Percentiles rank a stretch among this genome's conserved stretches.
phyloP scores from a whole-genome alignment of 2,888 invertebrate genomes.

The Drosophila paranaensis region DNA sequence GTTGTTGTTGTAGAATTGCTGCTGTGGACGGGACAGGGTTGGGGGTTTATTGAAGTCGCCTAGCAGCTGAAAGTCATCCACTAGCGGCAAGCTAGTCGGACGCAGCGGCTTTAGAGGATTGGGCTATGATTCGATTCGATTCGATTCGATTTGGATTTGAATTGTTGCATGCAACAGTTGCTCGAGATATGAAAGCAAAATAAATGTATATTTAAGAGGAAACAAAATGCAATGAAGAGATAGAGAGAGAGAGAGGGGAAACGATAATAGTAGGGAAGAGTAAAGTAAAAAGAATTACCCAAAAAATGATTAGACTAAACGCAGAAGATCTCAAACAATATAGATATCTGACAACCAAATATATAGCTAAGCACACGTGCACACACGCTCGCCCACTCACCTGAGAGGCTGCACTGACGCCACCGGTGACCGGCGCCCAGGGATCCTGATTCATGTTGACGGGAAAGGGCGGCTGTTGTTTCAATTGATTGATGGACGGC shows the following conservation, averaged over 20 bases:
- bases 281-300: constrained; percentile 41
- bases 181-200: constrained; percentile 42
- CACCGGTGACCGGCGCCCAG: constrained; percentile 84
- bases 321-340: constrained; percentile 38
- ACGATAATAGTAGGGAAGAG: constrained; percentile 40
- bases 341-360: constrained; percentile 12
- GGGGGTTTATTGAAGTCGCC: constrained; percentile 64
- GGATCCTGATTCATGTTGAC: constrained; percentile 85
- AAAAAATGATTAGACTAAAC: constrained; percentile 46
- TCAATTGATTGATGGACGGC: constrained; percentile 85
- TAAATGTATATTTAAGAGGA: constrained; percentile 15
- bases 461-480: constrained; percentile 85
- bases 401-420: constrained; percentile 81
- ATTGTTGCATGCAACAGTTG: constrained; percentile 64
- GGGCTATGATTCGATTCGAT: constrained; percentile 26
- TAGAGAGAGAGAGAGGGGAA: constrained; percentile 19
- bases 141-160: constrained; percentile 36
- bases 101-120: constrained; percentile 56
- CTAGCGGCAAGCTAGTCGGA: constrained; percentile 70
- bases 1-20: constrained; percentile 7
- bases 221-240: constrained; percentile 52
- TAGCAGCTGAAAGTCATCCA: constrained; percentile 57
- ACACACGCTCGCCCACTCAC: constrained; percentile 68
- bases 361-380: constrained; percentile 21
- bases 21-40: constrained; percentile 48